These are phyloP conservation scores for Spilarctia lutea DNA, from an alignment of 2,888 invertebrate species.

Conservation along the genomic window DNA sequence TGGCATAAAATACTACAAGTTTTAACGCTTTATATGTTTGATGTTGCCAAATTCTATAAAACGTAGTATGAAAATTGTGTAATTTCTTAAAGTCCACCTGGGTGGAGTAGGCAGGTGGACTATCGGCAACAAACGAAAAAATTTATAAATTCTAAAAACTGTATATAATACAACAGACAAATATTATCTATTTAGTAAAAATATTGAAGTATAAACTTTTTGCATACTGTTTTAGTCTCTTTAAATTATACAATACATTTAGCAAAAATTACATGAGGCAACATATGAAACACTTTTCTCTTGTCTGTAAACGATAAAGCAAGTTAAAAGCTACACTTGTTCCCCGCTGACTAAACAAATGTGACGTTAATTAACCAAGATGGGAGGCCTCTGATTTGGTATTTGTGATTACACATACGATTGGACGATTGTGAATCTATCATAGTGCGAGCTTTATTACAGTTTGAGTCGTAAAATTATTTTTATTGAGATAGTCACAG, in stretches of 20 bases:
- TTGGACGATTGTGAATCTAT: background rate
- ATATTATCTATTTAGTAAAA: too few relatives aligned
- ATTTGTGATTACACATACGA: background rate
- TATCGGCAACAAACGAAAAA: too few relatives aligned
- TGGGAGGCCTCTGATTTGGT: background rate
- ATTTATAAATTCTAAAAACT: background rate
- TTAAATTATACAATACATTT: background rate
- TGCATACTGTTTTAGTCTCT: background rate
- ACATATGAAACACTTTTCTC: background rate
- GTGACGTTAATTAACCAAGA: background rate
- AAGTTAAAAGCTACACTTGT: background rate
- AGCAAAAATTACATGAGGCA: background rate
- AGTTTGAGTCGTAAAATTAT: background rate
- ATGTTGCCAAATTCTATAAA: background rate
- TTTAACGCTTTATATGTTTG: background rate
- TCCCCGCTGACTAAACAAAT: background rate
- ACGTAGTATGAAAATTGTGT: too few relatives aligned
- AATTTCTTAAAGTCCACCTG: too few relatives aligned
- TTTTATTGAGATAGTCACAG: constrained; percentile 1
- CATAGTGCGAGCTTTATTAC: background rate
- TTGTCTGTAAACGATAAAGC: background rate
- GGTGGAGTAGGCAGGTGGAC: too few relatives aligned
- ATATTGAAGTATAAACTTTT: background rate
- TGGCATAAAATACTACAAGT: background rate
- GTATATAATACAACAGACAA: background rate